Evolutionary conservation across 2,797 vertebrate species (phyloP).

Genomic region (Emys orbicularis): DNA sequence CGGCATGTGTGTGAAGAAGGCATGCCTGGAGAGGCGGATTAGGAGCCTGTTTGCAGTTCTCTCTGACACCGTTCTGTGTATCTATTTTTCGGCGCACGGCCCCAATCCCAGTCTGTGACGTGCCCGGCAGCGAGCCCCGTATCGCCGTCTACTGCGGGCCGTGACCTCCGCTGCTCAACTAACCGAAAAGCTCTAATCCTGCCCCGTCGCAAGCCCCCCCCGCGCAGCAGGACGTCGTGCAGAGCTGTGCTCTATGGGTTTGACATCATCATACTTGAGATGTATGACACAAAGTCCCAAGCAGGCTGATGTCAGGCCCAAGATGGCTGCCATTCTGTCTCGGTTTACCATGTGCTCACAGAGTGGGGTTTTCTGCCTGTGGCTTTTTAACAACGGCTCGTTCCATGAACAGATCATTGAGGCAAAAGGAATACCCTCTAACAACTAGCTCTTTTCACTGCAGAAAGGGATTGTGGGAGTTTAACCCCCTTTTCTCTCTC

Average conservation of each 20-base stretch:
- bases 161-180: conserved; percentile 24
- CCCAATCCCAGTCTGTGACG: background rate
- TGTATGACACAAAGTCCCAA: conserved; percentile 81
- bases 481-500: background rate
- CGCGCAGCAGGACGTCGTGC: conserved; percentile 68
- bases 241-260: conserved; percentile 81
- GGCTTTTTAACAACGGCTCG: conserved; percentile 41
- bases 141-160: conserved; percentile 17
- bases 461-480: background rate
- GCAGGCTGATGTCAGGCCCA: conserved; percentile 82
- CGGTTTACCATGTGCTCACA: conserved; percentile 61
- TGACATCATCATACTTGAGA: conserved; percentile 85
- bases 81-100: background rate
- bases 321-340: conserved; percentile 79
- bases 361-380: conserved; percentile 38
- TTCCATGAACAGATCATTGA: background rate
- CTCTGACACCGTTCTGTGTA: background rate
- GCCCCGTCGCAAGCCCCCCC: conserved; percentile 39
- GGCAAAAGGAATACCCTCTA: background rate
- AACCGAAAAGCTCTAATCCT: conserved; percentile 39
- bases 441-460: background rate
- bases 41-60: background rate
- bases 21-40: accelerated
- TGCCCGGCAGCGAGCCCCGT: background rate
- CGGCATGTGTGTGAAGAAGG: background rate